These are phyloP conservation scores for Aurelia aurita DNA, from an alignment of 30 jellyfish, hydroid and myxozoan species.

Conservation along the genomic window DNA sequence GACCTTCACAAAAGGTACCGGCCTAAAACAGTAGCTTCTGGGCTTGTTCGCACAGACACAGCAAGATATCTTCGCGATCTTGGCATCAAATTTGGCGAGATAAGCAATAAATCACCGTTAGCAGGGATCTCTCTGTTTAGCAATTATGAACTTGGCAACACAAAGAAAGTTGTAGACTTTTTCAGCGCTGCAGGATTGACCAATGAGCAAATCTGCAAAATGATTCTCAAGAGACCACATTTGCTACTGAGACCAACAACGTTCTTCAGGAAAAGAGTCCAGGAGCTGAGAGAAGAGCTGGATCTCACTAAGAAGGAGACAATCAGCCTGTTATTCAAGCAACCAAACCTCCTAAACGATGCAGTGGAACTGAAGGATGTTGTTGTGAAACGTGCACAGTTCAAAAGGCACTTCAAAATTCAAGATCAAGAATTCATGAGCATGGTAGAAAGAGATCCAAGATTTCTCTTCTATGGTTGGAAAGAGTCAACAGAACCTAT, in stretches of 20 bases:
- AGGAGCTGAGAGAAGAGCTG: constrained; percentile 59
- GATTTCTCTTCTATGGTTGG: constrained; percentile 54
- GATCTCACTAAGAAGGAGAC: constrained; percentile 62
- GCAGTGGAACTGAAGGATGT: constrained; percentile 45
- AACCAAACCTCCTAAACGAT: constrained; percentile 56
- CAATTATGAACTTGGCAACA: constrained; percentile 41
- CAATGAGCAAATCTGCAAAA: constrained; percentile 37
- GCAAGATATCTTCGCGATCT: constrained; percentile 69
- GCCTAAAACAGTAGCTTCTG: constrained; percentile 57
- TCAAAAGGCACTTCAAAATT: constrained; percentile 38
- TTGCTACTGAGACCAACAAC: constrained; percentile 23
- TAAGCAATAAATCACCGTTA: constrained; percentile 51
- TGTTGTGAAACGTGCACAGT: constrained; percentile 23
- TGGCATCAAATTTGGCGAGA: constrained; percentile 58
- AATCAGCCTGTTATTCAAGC: constrained; percentile 29
- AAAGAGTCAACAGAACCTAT: constrained; percentile 43
- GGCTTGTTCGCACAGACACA: constrained; percentile 61
- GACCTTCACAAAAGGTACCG: constrained; percentile 30
- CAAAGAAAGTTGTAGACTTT: constrained; percentile 56
- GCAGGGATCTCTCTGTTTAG: constrained; percentile 51
- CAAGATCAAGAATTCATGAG: constrained; percentile 48
- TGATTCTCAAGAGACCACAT: constrained; percentile 58
- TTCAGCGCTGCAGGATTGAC: constrained; percentile 49
- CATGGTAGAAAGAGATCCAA: constrained; percentile 71
- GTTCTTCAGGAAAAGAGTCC: constrained; percentile 26